A percentile compares a stretch with the other conserved stretches of the same genome.
Conservation (phyloP, 92 coral and sea anemone species). For the Scolanthus callimorphus region DNA sequence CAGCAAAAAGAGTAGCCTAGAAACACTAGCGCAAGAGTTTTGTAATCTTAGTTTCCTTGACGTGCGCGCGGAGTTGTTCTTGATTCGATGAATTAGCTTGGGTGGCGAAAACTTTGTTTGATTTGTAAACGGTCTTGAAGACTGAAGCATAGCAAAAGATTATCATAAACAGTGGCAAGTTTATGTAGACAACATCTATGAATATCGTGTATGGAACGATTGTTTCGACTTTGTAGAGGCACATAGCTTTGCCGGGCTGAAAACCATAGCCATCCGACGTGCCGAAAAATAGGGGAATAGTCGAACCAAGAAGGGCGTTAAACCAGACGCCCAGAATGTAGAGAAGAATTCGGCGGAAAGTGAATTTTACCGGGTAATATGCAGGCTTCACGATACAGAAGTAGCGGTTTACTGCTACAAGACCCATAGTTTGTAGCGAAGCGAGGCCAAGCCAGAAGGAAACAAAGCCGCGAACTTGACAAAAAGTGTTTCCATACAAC, state of each 20-base stretch:
- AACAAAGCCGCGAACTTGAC: slow-evolving; percentile 52
- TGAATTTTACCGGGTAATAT: slow-evolving; percentile 22
- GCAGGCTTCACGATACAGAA: slow-evolving; percentile 37
- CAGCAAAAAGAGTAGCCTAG: slow-evolving; percentile 62
- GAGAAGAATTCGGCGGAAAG: slow-evolving; percentile 7
- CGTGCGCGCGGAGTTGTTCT: slow-evolving; percentile 33
- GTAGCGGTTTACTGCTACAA: slow-evolving; percentile 47
- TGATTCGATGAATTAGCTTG: slow-evolving; percentile 1
- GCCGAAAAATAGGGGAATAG: slow-evolving; percentile 49
- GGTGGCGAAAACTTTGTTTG: slow-evolving; percentile 25
- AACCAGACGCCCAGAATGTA: slow-evolving; percentile 27
- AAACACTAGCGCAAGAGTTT: slow-evolving; percentile 54
- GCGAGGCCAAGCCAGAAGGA: slow-evolving; percentile 40
- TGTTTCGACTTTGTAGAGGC: slow-evolving; percentile 39
- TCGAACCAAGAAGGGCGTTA: slow-evolving; percentile 30
- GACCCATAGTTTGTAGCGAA: slow-evolving; percentile 49
- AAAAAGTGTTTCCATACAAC: slow-evolving; percentile 12
- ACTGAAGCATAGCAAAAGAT: slow-evolving; percentile 39
- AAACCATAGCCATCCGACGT: slow-evolving; percentile 27
- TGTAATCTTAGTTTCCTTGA: slow-evolving; percentile 71
- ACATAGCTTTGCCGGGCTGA: slow-evolving; percentile 74
- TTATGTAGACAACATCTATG: slow-evolving; percentile 34
- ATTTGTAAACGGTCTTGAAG: slow-evolving; percentile 20
- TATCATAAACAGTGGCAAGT: slow-evolving; percentile 28
- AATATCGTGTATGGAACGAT: slow-evolving; percentile 44